Conservation (phyloP, 2,797 vertebrate species). For the Sebastes ruberrimus region DNA sequence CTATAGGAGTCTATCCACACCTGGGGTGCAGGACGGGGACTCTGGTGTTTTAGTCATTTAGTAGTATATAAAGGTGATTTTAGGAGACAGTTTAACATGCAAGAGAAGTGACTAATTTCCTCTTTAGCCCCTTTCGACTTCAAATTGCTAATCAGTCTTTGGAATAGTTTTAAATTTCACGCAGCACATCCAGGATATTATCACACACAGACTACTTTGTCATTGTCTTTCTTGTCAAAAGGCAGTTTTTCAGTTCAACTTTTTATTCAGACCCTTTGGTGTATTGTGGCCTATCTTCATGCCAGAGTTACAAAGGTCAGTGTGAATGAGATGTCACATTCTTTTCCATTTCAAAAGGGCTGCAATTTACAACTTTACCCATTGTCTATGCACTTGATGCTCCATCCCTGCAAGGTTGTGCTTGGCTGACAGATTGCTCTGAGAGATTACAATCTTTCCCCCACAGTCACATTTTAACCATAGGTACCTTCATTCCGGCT, state of each 20-base stretch:
- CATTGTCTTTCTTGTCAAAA: constrained; percentile 9
- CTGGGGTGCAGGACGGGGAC: not conserved
- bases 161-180: not conserved
- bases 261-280: constrained; percentile 29
- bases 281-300: constrained; percentile 10
- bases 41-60: not conserved
- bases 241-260: constrained; percentile 4
- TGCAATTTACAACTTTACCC: constrained; percentile 39
- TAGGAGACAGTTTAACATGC: not conserved
- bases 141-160: constrained; percentile 3
- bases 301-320: constrained; percentile 46
- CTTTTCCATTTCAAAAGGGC: constrained; percentile 22
- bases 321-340: constrained; percentile 49
- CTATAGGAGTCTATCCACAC: not conserved
- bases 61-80: not conserved
- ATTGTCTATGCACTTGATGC: constrained; percentile 45
- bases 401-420: constrained; percentile 14
- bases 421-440: constrained; percentile 51
- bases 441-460: constrained; percentile 64
- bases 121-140: not conserved
- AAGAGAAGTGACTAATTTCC: constrained; percentile 1
- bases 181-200: not conserved
- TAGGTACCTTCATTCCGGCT: not conserved
- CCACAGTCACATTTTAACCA: constrained; percentile 33
- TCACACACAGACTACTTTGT: not conserved